Conservation (phyloP, 2,888 invertebrate genomes). For the Melanostoma scalare region DNA sequence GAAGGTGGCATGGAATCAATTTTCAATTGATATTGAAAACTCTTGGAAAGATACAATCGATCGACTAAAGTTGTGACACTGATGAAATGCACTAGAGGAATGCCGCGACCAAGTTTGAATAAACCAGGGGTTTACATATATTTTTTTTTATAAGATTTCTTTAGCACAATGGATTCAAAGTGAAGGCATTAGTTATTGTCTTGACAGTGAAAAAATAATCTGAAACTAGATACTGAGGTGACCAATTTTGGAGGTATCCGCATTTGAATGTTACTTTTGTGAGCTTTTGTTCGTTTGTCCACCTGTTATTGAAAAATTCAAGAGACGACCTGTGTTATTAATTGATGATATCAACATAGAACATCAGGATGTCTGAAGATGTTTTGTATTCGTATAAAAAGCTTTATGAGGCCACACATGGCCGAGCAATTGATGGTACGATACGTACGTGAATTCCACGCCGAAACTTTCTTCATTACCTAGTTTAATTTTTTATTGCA, state of each 20-base stretch:
- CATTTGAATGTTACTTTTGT: constrained; percentile 7
- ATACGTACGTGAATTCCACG: too few species aligned
- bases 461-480: too few species aligned
- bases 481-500: too few species aligned
- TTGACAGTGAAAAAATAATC: constrained; percentile 10
- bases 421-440: too few species aligned
- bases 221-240: constrained; percentile 42
- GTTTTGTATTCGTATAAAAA: too few species aligned
- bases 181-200: constrained; percentile 56
- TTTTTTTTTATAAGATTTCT: constrained; percentile 24
- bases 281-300: constrained; percentile 24
- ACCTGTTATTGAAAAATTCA: constrained; percentile 3
- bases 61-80: constrained; percentile 41
- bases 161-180: constrained; percentile 36
- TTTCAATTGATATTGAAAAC: constrained; percentile 40
- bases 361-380: constrained; percentile 9
- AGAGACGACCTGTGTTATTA: constrained; percentile 7
- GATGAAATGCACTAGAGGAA: constrained; percentile 46
- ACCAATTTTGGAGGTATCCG: constrained; percentile 28
- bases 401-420: too few species aligned
- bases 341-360: constrained; percentile 7
- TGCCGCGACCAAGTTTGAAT: not conserved
- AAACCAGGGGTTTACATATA: not conserved
- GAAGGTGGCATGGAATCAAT: constrained; percentile 51
- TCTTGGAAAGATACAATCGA: constrained; percentile 33